Conservation (phyloP, 2,797 vertebrate species). For the Triplophysa yarkandensis region DNA sequence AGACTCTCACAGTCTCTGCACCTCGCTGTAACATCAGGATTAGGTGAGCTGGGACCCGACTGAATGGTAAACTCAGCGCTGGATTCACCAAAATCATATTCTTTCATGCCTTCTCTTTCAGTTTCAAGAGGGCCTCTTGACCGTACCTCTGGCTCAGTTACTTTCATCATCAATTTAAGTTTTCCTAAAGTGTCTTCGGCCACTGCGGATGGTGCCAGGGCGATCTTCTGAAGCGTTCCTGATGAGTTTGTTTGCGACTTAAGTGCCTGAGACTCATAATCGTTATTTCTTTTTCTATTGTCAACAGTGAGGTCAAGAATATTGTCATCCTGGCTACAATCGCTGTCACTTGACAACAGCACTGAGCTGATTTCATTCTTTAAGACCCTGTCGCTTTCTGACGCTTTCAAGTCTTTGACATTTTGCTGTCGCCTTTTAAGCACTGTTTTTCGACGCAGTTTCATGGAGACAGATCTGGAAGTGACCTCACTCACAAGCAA, state of each 20-base stretch:
- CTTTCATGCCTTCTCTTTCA: neutral
- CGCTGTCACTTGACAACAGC: neutral
- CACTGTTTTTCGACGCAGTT: neutral
- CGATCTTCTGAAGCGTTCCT: constrained; percentile 13
- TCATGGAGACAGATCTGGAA: constrained; percentile 19
- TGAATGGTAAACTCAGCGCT: neutral
- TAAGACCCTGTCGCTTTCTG: neutral
- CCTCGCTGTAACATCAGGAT: neutral
- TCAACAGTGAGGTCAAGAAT: neutral
- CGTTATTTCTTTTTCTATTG: neutral
- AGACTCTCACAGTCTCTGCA: constrained; percentile 46
- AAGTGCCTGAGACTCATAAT: neutral
- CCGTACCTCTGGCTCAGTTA: neutral
- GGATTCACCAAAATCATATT: constrained; percentile 10
- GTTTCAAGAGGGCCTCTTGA: neutral
- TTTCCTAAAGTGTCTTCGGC: constrained; percentile 41
- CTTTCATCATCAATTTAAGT: neutral
- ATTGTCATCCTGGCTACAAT: neutral
- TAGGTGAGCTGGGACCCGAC: constrained; percentile 52
- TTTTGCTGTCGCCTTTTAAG: neutral
- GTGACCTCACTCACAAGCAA: constrained; percentile 14
- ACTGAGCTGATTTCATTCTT: neutral
- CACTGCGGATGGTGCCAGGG: constrained; percentile 1
- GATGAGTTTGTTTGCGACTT: neutral
- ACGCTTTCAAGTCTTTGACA: neutral